These are phyloP conservation scores for Macrobrachium nipponense DNA, from an alignment of 1,140 invertebrate species.

Conservation along the genomic window DNA sequence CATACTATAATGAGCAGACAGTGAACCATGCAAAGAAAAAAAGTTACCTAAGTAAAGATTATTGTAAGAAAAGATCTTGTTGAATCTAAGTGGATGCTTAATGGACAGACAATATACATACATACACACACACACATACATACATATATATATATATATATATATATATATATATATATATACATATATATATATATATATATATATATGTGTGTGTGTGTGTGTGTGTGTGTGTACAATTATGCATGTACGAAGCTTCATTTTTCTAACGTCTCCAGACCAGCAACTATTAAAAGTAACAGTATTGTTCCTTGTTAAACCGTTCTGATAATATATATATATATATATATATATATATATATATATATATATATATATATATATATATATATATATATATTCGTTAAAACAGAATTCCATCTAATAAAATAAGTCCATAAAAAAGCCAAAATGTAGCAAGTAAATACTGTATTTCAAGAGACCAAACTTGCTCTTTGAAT, in stretches of 20 bases:
- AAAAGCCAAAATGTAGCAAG: too few relatives aligned
- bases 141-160: background rate
- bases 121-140: background rate
- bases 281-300: too few relatives aligned
- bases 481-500: too few relatives aligned
- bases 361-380: background rate
- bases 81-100: too few relatives aligned
- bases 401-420: too few relatives aligned
- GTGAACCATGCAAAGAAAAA: background rate
- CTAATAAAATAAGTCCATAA: too few relatives aligned
- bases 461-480: too few relatives aligned
- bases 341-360: background rate
- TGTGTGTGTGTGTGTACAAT: background rate
- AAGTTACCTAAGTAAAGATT: background rate
- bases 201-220: background rate
- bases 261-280: too few relatives aligned
- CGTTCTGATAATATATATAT: background rate
- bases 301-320: too few relatives aligned
- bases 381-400: conserved; percentile 24
- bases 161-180: background rate
- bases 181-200: background rate
- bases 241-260: too few relatives aligned
- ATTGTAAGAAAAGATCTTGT: too few relatives aligned
- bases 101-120: background rate
- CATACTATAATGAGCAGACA: too few relatives aligned